These are phyloP conservation scores for Botrylloides violaceus DNA, from an alignment of 23 tunicate genomes.

Conservation along the genomic window DNA sequence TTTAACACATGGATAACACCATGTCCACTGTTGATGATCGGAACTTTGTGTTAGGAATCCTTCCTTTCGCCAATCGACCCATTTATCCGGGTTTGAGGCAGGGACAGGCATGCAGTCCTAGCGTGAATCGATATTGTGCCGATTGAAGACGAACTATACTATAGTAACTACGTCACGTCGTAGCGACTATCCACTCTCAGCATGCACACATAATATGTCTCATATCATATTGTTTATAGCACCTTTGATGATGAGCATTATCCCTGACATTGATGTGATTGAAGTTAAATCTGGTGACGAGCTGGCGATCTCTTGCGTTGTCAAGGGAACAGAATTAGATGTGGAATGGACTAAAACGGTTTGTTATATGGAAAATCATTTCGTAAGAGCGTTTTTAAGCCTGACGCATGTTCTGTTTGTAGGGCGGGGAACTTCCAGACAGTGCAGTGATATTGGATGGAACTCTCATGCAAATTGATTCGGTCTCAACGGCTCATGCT, in stretches of 20 bases:
- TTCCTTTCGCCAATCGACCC: neutral
- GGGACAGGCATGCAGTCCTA: neutral
- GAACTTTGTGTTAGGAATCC: neutral
- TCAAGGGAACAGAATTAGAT: neutral
- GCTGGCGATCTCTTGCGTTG: slow-evolving; percentile 18
- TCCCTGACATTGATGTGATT: neutral
- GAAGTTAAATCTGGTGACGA: slow-evolving; percentile 40
- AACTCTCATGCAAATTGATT: slow-evolving; percentile 25
- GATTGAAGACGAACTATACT: no score
- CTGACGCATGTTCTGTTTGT: neutral
- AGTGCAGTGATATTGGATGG: slow-evolving; percentile 2
- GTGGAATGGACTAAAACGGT: slow-evolving; percentile 20
- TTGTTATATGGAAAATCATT: no score
- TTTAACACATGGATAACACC: no score
- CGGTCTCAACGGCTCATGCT: slow-evolving; percentile 14
- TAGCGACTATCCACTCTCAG: no score
- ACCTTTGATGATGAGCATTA: slow-evolving; percentile 3
- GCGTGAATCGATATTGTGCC: no score
- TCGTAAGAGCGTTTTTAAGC: no score
- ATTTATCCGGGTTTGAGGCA: neutral
- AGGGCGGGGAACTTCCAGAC: slow-evolving; percentile 3
- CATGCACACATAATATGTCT: no score
- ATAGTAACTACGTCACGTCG: no score
- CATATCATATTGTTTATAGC: neutral
- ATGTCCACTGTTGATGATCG: no score